A percentile compares a stretch with the other conserved stretches of the same genome.
These are phyloP conservation scores for Andrena haemorrhoa DNA, from an alignment of 2,888 invertebrate species.

Conservation along the genomic window DNA sequence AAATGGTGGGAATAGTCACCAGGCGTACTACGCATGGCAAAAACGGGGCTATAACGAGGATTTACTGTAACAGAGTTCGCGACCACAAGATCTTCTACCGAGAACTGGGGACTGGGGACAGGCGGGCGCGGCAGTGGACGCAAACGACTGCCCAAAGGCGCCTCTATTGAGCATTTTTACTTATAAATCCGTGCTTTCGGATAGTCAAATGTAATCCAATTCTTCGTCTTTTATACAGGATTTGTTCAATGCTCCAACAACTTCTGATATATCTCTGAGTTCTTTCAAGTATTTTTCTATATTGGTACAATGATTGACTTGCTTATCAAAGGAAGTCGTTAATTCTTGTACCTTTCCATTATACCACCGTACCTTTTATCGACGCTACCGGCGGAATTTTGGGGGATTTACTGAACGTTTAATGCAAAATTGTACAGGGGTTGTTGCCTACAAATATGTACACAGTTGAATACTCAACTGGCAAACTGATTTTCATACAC, in stretches of 20 bases:
- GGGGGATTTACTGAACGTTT: slow-evolving; percentile 2
- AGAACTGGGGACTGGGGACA: too few relatives aligned
- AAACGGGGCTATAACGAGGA: too few relatives aligned
- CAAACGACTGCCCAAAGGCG: too few relatives aligned
- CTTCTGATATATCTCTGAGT: slow-evolving; percentile 68
- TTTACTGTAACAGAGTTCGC: too few relatives aligned
- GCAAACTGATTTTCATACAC: neutral
- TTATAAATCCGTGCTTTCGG: slow-evolving; percentile 30
- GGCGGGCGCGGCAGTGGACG: too few relatives aligned
- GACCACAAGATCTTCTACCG: too few relatives aligned
- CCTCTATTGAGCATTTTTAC: neutral
- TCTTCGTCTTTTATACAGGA: neutral
- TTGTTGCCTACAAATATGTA: slow-evolving; percentile 35
- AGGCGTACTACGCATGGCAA: too few relatives aligned
- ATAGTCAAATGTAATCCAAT: neutral
- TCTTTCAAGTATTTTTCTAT: slow-evolving; percentile 74
- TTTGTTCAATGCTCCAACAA: slow-evolving; percentile 41
- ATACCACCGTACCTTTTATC: slow-evolving; percentile 72
- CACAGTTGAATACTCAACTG: neutral
- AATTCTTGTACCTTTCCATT: slow-evolving; percentile 70
- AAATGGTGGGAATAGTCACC: too few relatives aligned
- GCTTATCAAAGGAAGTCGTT: slow-evolving; percentile 68
- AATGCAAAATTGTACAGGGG: slow-evolving; percentile 9
- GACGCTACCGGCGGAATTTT: slow-evolving; percentile 51
- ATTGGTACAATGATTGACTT: slow-evolving; percentile 68